Evolutionary conservation across 2,888 invertebrate genomes (phyloP).

Genomic region (Morinoia aosen): DNA sequence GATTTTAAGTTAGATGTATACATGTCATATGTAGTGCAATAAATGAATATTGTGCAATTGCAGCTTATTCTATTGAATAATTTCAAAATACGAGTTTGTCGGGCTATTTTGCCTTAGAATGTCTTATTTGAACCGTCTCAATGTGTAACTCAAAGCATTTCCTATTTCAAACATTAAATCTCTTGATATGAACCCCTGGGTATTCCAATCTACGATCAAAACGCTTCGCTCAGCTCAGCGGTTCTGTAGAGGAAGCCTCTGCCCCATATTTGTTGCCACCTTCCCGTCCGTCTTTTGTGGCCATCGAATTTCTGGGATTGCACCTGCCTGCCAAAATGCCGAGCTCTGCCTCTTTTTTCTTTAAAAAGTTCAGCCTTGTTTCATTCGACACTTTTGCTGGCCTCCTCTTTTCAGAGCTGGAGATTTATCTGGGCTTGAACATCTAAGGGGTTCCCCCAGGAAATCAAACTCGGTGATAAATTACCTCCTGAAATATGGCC

Average conservation of each 20-base stretch:
- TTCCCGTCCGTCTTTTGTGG: too few relatives aligned
- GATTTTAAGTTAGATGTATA: not conserved
- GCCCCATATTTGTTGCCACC: too few relatives aligned
- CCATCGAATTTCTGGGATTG: not conserved
- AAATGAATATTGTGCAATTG: not conserved
- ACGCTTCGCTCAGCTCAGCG: too few relatives aligned
- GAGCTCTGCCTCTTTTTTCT: not conserved
- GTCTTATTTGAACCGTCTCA: not conserved
- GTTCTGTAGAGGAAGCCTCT: too few relatives aligned
- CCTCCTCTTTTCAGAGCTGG: not conserved
- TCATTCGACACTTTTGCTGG: not conserved
- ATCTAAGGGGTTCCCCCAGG: not conserved
- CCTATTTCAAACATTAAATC: not conserved
- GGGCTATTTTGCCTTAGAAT: not conserved
- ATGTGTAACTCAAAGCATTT: not conserved
- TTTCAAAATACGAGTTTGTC: not conserved
- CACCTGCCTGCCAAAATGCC: not conserved
- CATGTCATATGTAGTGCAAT: not conserved
- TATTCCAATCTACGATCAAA: not conserved
- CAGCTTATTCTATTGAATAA: not conserved
- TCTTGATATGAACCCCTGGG: not conserved
- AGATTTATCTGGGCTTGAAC: not conserved
- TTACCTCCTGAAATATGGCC: not conserved
- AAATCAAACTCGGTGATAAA: conserved; percentile 12
- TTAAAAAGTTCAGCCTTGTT: not conserved